Base-by-base conservation (phyloP, 2,797 vertebrate species). In the Peromyscus eremicus region DNA sequence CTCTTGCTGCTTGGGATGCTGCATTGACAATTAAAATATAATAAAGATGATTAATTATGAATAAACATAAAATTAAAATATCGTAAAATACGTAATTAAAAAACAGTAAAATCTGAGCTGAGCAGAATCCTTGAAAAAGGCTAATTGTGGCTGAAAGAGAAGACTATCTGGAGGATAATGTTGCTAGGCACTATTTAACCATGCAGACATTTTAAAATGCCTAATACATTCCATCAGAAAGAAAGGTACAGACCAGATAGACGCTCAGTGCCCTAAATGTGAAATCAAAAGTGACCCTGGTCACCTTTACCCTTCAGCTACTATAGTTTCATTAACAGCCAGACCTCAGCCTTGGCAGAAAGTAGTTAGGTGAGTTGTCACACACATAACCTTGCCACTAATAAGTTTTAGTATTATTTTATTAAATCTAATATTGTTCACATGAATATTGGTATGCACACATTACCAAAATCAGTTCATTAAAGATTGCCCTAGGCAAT, bases 1-100 rank as follows among this genome's bases (percentile, higher is more conserved):
- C 46, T 89, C 71, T 97, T 84, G 16, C 68, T 95, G 89, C 43
- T 97, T 91, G 83, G 77, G 75, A 96, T 86, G 68, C 92, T 89
- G 91, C 70, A 87, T 92, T 71, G 73, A 97, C 92, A 98, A 98
- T 97, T 98, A 98, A 98, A 97, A 95, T 83, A 96, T 96, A 97
- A 98, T 98, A 97, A 98, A 98, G 81, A 97, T 97, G 97, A 98
- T 98, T 97, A 98, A 98, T 97, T 97, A 97, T 96, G 97, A 97
- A 98, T 97, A 97, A 97, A 97, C 97, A 97, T 97, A 97, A 97
- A 97, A 98, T 98, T 98, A 98, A 98, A 98, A 98, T 97, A 97
- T 98, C 97, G 81, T 98, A 98, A 98, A 97, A 96, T 91, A 96
- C 0, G 34, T 95, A 97, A 97, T 98, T 98, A 98, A 98, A 98